These are phyloP conservation scores for Sebastes matsubarae DNA, from an alignment of 2,797 vertebrate genomes.

Conservation along the genomic window DNA sequence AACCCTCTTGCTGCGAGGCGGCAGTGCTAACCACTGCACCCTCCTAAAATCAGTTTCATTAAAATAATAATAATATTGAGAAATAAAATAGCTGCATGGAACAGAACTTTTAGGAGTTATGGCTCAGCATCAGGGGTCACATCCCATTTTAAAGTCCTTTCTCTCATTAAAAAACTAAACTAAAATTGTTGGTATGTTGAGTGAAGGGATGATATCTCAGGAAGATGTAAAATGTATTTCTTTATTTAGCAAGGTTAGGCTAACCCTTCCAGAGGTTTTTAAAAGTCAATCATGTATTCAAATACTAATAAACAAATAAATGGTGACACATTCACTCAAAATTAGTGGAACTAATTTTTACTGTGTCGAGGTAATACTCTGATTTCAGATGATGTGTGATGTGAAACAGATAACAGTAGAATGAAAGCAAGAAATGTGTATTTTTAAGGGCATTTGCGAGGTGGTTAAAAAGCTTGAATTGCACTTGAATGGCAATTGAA, in stretches of 20 bases:
- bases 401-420: background rate
- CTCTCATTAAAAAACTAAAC: background rate
- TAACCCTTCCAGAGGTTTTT: background rate
- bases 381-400: background rate
- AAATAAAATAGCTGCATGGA: background rate
- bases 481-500: constrained; percentile 12
- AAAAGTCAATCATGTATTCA: background rate
- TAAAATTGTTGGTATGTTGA: background rate
- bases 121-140: background rate
- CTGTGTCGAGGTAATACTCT: background rate
- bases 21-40: too few relatives aligned
- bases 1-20: too few relatives aligned
- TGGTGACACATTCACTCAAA: background rate
- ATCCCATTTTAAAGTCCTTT: background rate
- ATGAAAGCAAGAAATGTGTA: background rate
- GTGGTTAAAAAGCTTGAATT: constrained; percentile 9
- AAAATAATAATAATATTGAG: background rate
- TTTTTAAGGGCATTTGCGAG: background rate
- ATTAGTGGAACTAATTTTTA: background rate
- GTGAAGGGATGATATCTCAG: background rate
- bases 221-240: background rate
- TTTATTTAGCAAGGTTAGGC: background rate
- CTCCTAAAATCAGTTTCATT: background rate
- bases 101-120: background rate
- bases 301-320: background rate